Base-by-base conservation (phyloP, 2,113 vertebrate species). In the Leptobrachium ailaonicum region DNA sequence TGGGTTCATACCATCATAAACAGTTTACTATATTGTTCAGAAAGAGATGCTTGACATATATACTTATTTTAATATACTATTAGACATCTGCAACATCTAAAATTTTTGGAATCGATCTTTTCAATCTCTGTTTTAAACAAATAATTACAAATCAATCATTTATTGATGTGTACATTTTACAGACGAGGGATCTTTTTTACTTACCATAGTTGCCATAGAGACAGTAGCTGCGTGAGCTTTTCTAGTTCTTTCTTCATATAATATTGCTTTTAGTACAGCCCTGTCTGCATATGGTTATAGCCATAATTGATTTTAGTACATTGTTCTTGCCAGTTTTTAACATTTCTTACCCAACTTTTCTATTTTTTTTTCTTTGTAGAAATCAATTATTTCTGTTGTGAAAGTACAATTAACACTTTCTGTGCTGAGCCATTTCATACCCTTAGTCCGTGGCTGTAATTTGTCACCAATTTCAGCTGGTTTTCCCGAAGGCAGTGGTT, bases 141-240 rank as follows among this genome's bases (percentile, higher is more conserved):
- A 72, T 72, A 56, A 8, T 40, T 53, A 56, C 71, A 72, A 41
- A 56, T 72, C 53, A 41, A 71, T 71, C 20, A 71, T 54, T 71
- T 71, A 7, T 12, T 71, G 14, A 71, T 50, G 43, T 53, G 43
- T 50, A n/a, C 45, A 32, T 53, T 71, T 50, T 5, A 50, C 45
- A 71, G 45, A 50, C 44, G 20, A 32, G 32, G 53, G 8, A 32
- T 8, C 1, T 45, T 32, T 53, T 71, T 11, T 20, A 32, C 69
- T 71, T 3, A 5, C 13, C 8, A 56, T 56, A 13, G 71, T 56
- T 72, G 32, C 71, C 53, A 72, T 72, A 41, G 71, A 14, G 54
- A 72, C 71, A 4, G 6, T 13, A 20, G 53, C 53, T 72, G 1
- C n/a, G 42, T 41, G 32, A 54, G 41, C 43, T 4, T 50, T 70